Base-by-base conservation (phyloP, 1,140 invertebrate genomes). In the Elymnias hypermnestra region DNA sequence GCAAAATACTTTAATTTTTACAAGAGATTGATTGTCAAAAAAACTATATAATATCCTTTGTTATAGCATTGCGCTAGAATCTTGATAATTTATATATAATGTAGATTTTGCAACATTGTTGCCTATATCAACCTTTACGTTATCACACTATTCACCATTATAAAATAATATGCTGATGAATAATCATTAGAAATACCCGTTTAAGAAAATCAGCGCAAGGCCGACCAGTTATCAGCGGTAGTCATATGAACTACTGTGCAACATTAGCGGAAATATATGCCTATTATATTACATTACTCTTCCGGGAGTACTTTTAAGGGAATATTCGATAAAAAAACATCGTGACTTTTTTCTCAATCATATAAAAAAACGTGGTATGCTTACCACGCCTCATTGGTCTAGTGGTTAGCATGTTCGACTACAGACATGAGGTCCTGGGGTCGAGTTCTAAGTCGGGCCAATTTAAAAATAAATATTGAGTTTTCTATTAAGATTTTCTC, bases 201-300 rank as follows among this genome's bases (percentile, higher is more conserved):
- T 47, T 47, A 47, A 15, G 45, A 47, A 13, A 47, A 47, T 21
- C 37, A 21, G 45, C 25, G 45, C 45, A 47, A 47, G 45, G 45
- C 21, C 45, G 45, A 12, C 45, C 1, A 15, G 45, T 28, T 40
- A 25, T 18, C 8, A 17, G 12, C 31, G 14, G 6, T 15, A 17
- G 14, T 17, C 6, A 5, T 18, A 33, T 33, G 8, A 2, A 7
- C 17, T 33, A 33, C 31, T 15, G 15, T 33, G 31, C 17, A 33
- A 17, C 35, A 8, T 9, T 38, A 38, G 21, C 36, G 45, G 45
- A 47, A 47, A 47, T 47, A 17, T 18, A 2, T n/a, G 14, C 15
- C 31, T 33, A 13, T 31, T 7, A 17, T 18, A 33, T 29, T 1
- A 31, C 10, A 17, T 7, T 33, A 15, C 8, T 33, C 15, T 41